Evolutionary conservation across 1,140 invertebrate genomes (phyloP).

Genomic region (Lasioglossum baleicum): DNA sequence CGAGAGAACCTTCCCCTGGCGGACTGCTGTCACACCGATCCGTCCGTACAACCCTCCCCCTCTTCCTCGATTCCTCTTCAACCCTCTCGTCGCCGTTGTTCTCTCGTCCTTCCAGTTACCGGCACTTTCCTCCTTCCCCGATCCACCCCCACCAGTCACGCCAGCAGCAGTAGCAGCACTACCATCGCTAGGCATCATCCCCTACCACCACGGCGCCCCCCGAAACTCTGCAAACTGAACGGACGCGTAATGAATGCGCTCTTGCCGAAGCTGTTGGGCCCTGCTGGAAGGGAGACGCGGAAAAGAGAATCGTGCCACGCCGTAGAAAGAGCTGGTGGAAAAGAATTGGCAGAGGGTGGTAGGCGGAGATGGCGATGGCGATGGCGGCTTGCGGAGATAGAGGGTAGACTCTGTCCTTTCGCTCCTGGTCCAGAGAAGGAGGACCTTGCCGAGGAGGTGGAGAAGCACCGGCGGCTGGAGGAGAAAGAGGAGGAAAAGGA

Average conservation of each 20-base stretch:
- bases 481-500: constrained; percentile 39
- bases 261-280: constrained; percentile 47
- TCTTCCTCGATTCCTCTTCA: constrained; percentile 19
- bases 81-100: constrained; percentile 50
- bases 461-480: neutral
- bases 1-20: constrained; percentile 25
- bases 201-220: neutral
- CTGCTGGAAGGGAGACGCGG: neutral
- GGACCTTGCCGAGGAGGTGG: neutral
- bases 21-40: constrained; percentile 71
- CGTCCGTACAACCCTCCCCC: constrained; percentile 50
- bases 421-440: constrained; percentile 36
- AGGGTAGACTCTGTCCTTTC: constrained; percentile 44
- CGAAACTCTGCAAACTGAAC: constrained; percentile 66
- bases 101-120: constrained; percentile 45
- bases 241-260: constrained; percentile 69
- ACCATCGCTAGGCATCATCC: too few relatives aligned
- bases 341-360: constrained; percentile 39
- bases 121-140: constrained; percentile 48
- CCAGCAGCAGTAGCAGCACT: too few relatives aligned
- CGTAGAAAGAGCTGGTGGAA: constrained; percentile 5
- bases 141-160: constrained; percentile 19
- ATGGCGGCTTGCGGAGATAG: constrained; percentile 23
- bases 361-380: neutral
- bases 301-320: neutral